phyloP scores from a whole-genome alignment of 2,113 vertebrate genomes.

The Paramisgurnus dabryanus region DNA sequence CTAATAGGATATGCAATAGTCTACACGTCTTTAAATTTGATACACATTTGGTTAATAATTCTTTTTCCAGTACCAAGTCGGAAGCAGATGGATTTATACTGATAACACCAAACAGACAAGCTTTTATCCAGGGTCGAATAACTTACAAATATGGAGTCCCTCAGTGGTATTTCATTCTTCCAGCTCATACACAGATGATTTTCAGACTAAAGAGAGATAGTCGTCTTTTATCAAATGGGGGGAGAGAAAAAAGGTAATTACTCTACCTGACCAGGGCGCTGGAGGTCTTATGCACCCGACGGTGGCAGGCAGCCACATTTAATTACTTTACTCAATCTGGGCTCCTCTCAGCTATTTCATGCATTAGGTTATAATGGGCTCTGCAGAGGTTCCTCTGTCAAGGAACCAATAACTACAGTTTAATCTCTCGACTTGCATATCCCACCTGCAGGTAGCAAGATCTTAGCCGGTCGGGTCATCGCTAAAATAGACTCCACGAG shows the following conservation, averaged over 20 bases:
- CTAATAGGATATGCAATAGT: background rate
- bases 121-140: conserved; percentile 46
- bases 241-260: conserved; percentile 27
- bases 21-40: background rate
- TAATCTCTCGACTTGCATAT: conserved; percentile 33
- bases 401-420: conserved; percentile 45
- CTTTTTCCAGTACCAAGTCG: background rate
- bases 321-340: conserved; percentile 48
- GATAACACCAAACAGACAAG: background rate
- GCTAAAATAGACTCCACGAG: background rate
- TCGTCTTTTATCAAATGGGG: conserved; percentile 37
- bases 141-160: conserved; percentile 48
- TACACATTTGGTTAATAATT: background rate
- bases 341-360: conserved; percentile 38
- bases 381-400: conserved; percentile 35
- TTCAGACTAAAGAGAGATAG: conserved; percentile 44
- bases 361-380: conserved; percentile 46
- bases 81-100: background rate
- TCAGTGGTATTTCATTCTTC: conserved; percentile 55
- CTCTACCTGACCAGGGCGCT: conserved; percentile 24
- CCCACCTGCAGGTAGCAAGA: conserved; percentile 15
- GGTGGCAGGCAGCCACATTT: conserved; percentile 43
- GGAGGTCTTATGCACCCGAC: conserved; percentile 28
- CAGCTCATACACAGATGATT: conserved; percentile 52
- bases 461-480: conserved; percentile 16